Conservation (phyloP, 2,888 invertebrate genomes). For the Psylliodes chrysocephalus region DNA sequence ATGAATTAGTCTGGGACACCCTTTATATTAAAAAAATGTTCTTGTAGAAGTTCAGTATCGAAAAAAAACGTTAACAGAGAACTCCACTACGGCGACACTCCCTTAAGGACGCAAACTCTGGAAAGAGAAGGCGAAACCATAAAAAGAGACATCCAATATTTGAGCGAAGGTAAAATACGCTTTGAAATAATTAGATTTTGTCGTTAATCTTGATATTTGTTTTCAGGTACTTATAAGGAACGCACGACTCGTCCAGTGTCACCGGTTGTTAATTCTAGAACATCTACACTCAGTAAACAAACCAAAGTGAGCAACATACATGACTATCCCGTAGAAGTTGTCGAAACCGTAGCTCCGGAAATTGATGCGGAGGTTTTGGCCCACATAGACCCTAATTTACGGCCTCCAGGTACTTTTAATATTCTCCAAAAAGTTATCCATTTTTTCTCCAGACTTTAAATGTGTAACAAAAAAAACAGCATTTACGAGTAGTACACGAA, state of each 20-base stretch:
- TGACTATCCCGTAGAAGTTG: slow-evolving; percentile 58
- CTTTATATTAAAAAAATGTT: too few species aligned
- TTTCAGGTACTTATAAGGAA: slow-evolving; percentile 58
- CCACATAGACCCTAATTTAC: slow-evolving; percentile 61
- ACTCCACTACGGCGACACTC: slow-evolving; percentile 60
- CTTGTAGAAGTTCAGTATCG: slow-evolving; percentile 10
- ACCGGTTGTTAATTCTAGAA: slow-evolving; percentile 57
- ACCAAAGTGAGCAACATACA: slow-evolving; percentile 61
- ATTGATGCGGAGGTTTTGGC: slow-evolving; percentile 63
- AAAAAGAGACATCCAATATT: slow-evolving; percentile 55
- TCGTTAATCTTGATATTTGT: neutral
- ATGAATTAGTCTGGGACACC: too few species aligned
- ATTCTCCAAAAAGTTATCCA: too few species aligned
- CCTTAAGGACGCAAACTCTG: slow-evolving; percentile 55
- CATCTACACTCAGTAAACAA: slow-evolving; percentile 60
- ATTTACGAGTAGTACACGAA: too few species aligned
- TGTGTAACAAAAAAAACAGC: too few species aligned
- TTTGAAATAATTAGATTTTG: too few species aligned
- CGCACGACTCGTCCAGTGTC: slow-evolving; percentile 55
- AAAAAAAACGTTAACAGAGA: slow-evolving; percentile 58
- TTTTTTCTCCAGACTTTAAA: too few species aligned
- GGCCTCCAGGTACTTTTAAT: slow-evolving; percentile 65
- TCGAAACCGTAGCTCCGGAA: slow-evolving; percentile 60
- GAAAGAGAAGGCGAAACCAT: slow-evolving; percentile 56
- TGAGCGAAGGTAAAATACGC: slow-evolving; percentile 53